Evolutionary conservation across 2,888 invertebrate genomes (phyloP).

Genomic region (Parapristionchus giblindavisi): DNA sequence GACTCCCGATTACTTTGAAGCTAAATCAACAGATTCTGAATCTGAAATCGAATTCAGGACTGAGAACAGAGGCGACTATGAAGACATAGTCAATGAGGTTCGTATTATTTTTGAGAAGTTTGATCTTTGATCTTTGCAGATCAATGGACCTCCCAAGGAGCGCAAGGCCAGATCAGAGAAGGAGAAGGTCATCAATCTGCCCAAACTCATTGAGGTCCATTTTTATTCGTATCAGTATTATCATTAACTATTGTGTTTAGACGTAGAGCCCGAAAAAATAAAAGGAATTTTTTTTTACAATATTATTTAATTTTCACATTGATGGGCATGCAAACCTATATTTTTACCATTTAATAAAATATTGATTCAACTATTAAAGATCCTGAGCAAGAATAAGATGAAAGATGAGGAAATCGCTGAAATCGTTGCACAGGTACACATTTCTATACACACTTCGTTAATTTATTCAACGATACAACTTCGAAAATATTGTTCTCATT

Average conservation of each 20-base stretch:
- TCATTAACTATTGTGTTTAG: neutral
- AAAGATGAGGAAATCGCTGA: constrained; percentile 26
- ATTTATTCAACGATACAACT: too few species aligned
- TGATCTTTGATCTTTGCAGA: too few species aligned
- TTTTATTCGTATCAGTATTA: neutral
- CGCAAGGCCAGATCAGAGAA: constrained; percentile 19
- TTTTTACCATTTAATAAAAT: too few species aligned
- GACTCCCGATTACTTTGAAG: constrained; percentile 37
- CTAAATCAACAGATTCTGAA: constrained; percentile 34
- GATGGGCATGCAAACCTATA: too few species aligned
- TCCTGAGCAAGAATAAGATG: constrained; percentile 34
- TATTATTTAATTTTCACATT: neutral
- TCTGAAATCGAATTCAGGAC: constrained; percentile 35
- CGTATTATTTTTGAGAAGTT: too few species aligned
- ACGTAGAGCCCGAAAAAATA: neutral
- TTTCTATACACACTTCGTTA: too few species aligned
- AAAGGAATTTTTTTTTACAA: neutral
- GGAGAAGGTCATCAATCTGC: constrained; percentile 21
- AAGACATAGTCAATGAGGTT: neutral
- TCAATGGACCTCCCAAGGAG: too few species aligned
- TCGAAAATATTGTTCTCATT: too few species aligned
- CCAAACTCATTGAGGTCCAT: constrained; percentile 26
- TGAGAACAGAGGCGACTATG: constrained; percentile 19
- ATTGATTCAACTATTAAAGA: constrained; percentile 1
- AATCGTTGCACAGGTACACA: constrained; percentile 27